A percentile compares a stretch with the other conserved stretches of the same genome.
Evolutionary conservation across 2,797 vertebrate genomes (phyloP).

Genomic region (Austrolebias charrua): DNA sequence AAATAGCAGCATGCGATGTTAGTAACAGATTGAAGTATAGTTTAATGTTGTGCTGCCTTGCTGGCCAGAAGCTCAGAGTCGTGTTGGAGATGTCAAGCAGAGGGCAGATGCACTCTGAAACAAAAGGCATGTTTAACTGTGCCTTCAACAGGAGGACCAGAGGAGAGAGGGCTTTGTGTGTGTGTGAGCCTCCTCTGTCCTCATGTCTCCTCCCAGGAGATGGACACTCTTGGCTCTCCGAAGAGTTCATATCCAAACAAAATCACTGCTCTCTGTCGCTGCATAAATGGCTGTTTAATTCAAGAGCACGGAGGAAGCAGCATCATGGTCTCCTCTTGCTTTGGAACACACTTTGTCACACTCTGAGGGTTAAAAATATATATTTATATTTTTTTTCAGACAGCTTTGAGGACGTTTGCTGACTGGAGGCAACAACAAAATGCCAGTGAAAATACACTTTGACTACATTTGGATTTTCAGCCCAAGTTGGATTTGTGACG

Average conservation of each 20-base stretch:
- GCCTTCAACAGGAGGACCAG: conserved; percentile 27
- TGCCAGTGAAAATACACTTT: background rate
- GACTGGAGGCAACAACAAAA: too few relatives aligned
- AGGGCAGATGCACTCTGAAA: conserved; percentile 45
- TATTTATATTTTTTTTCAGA: conserved; percentile 11
- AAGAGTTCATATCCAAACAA: conserved; percentile 64
- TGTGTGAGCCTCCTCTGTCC: conserved; percentile 54
- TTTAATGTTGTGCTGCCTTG: conserved; percentile 1
- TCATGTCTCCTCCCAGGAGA: conserved; percentile 50
- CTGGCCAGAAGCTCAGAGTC: conserved; percentile 37
- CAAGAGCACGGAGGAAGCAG: conserved; percentile 24
- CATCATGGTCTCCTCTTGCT: conserved; percentile 15
- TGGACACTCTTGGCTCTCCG: conserved; percentile 56
- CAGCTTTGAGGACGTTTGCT: background rate
- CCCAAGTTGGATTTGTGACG: background rate
- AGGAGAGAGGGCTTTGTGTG: conserved; percentile 58
- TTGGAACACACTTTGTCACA: conserved; percentile 11
- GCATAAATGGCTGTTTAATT: conserved; percentile 52
- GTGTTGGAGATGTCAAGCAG: conserved; percentile 43
- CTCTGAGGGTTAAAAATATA: background rate
- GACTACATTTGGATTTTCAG: background rate
- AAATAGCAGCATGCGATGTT: conserved; percentile 14
- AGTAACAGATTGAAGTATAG: conserved; percentile 14
- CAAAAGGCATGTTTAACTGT: conserved; percentile 21
- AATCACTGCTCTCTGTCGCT: conserved; percentile 54